Percentiles rank a stretch among this genome's conserved stretches.
These are phyloP conservation scores for Microchirus variegatus DNA, from an alignment of 2,797 vertebrate genomes.

Conservation along the genomic window DNA sequence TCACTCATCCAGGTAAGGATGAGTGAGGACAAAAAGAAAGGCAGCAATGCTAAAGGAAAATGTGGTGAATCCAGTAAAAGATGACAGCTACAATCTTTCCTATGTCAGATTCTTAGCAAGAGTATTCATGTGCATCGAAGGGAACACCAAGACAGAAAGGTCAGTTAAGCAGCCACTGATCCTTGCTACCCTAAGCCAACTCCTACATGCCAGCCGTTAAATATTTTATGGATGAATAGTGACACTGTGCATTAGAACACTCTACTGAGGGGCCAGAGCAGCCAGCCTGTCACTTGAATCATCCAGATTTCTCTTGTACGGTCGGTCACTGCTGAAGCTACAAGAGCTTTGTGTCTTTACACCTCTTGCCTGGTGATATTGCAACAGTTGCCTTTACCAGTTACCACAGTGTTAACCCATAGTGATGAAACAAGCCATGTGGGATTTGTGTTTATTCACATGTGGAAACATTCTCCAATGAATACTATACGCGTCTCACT, in stretches of 20 bases:
- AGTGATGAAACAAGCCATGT: neutral
- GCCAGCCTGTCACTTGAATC: conserved; percentile 56
- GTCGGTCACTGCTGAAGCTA: conserved; percentile 9
- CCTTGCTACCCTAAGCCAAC: conserved; percentile 51
- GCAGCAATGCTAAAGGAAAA: no score
- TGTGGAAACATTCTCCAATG: conserved; percentile 1
- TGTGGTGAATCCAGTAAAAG: no score
- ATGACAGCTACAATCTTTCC: no score
- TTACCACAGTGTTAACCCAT: neutral
- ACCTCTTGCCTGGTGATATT: neutral
- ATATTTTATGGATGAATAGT: conserved; percentile 76
- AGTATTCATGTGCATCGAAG: conserved; percentile 19
- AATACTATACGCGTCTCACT: neutral
- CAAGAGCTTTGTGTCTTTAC: conserved; percentile 16
- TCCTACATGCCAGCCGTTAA: conserved; percentile 52
- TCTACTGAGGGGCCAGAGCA: conserved; percentile 39
- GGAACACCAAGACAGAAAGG: conserved; percentile 46
- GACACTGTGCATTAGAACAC: conserved; percentile 65
- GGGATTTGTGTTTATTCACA: conserved; percentile 10
- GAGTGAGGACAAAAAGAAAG: no score
- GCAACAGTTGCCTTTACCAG: neutral
- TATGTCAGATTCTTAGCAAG: conserved; percentile 3
- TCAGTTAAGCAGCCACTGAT: conserved; percentile 49
- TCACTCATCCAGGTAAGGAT: no score
- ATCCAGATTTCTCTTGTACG: conserved; percentile 50